Evolutionary conservation across 2,113 vertebrate genomes (phyloP).

Genomic region (Potamarius usumacintae): DNA sequence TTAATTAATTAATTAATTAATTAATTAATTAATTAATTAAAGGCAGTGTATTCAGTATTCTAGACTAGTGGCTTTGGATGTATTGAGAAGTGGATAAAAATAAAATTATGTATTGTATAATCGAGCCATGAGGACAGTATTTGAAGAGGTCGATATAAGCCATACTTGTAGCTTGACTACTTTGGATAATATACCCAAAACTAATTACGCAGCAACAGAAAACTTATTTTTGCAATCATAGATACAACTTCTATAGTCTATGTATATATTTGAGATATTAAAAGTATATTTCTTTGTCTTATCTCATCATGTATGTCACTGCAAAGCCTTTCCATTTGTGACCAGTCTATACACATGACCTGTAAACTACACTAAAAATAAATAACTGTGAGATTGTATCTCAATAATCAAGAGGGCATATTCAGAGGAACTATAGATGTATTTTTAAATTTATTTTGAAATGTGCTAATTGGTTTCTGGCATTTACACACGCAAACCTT

Average conservation of each 20-base stretch:
- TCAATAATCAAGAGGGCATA: background rate
- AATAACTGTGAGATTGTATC: background rate
- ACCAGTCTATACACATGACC: background rate
- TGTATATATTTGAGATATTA: background rate
- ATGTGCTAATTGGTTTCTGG: conserved; percentile 34
- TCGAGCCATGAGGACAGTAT: background rate
- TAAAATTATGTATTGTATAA: background rate
- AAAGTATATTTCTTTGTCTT: background rate
- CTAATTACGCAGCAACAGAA: background rate
- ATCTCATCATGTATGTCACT: background rate
- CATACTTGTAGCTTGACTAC: background rate
- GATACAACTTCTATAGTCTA: background rate
- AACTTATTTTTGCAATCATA: background rate
- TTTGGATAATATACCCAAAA: background rate
- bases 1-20: too few relatives aligned
- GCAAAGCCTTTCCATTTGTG: background rate
- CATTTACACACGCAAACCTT: conserved; percentile 1
- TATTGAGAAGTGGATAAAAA: background rate
- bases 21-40: too few relatives aligned
- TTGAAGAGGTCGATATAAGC: background rate
- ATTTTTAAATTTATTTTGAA: background rate
- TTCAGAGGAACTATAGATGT: background rate
- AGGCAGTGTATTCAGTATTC: background rate
- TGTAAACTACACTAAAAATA: background rate
- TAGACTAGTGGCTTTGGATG: background rate